Evolutionary conservation across 2,113 vertebrate species (phyloP).

Genomic region (Charadrius vociferus): DNA sequence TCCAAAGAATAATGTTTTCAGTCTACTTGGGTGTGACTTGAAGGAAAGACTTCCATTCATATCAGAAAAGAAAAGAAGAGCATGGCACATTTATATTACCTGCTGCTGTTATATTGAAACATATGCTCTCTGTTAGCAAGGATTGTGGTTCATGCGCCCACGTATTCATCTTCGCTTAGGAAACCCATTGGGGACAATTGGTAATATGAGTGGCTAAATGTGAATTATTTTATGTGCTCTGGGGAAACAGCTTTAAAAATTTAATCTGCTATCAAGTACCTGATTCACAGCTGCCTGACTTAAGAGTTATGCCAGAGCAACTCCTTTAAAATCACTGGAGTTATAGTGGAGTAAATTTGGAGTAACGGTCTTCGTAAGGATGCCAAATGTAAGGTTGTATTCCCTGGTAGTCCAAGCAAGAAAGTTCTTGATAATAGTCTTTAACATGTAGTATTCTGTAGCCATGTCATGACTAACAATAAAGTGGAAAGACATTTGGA

Average conservation of each 20-base stretch:
- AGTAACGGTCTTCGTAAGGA: background rate
- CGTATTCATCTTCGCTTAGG: background rate
- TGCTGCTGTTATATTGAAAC: background rate
- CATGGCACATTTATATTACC: background rate
- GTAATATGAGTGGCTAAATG: background rate
- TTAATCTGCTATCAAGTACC: background rate
- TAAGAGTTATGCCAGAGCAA: background rate
- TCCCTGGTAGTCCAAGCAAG: background rate
- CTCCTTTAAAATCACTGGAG: background rate
- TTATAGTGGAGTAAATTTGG: background rate
- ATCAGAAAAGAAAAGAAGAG: background rate
- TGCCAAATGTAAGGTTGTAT: background rate
- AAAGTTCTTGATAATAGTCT: background rate
- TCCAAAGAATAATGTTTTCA: background rate
- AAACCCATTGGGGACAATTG: background rate
- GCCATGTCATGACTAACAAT: background rate
- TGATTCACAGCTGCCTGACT: background rate
- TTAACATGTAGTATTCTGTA: background rate
- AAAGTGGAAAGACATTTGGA: background rate
- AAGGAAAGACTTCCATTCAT: background rate
- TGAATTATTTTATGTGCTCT: constrained; percentile 26
- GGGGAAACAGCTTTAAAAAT: background rate
- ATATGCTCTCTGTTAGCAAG: background rate
- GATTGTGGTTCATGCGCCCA: background rate
- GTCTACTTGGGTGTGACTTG: background rate